Base-by-base conservation (phyloP, 2,888 invertebrate genomes). In the Idaea dimidiata region DNA sequence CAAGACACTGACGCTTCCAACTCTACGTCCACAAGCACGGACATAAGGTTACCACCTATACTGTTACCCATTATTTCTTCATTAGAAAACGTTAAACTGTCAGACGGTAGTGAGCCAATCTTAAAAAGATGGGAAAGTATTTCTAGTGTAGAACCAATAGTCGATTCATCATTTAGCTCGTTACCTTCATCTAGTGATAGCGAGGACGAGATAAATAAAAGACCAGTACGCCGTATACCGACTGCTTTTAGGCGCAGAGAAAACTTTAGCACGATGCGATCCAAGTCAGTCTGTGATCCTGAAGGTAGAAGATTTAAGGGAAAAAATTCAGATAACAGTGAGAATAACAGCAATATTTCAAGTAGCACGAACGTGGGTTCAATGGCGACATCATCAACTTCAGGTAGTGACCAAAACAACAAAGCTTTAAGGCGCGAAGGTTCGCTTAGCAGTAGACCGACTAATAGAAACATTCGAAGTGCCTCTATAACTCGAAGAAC, bases 41-140 rank as follows among this genome's bases (percentile, higher is more conserved):
- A 95, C 69, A 86, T 95, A 72, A 92, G 95, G 78, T 85, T 96
- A 57, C 96, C 96, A 8, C 96, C 96, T 3, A 96, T 96, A 78
- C 85, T 96, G 71, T 87, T 95, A 54, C 95, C 95, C 33, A 95
- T 95, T 62, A 94, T 95, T 67, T 94, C 94, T 70, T 94, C 94
- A 66, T 83, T 95, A 73, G 94, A 94, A 81, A 92, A 89, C 63
- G 91, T 92, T 1, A 91, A 88, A 68, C 77, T 93, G 43, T 71
- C 86, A 16, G 90, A 91, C 65, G 75, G 84, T 10, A 76, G 79
- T 1, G 92, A 92, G 65, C 87, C 89, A n/a, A 77, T 90, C 60
- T 68, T 93, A 17, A 93, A 91, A 77, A 83, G 93, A 61, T 94
- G 94, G 87, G 94, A 94, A 70, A 95, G 95, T 75, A 93, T 95